A percentile compares a stretch with the other conserved stretches of the same genome.
Evolutionary conservation across 2,888 invertebrate genomes (phyloP).

Genomic region (Drosophila testacea): DNA sequence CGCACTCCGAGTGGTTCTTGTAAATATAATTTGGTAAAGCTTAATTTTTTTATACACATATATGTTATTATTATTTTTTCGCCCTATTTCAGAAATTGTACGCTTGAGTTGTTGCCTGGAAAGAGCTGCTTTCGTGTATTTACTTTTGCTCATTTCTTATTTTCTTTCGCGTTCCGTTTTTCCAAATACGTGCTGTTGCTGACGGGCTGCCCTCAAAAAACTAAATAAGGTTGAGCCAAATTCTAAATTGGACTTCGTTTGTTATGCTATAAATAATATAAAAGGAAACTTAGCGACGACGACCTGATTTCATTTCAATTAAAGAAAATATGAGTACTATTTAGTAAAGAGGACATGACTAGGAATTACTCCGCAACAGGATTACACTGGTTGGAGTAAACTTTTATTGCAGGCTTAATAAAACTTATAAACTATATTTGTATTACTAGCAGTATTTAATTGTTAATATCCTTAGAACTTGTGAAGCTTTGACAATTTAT

Average conservation of each 20-base stretch:
- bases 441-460: too few species aligned
- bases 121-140: constrained; percentile 53
- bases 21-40: constrained; percentile 8
- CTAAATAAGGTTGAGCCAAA: constrained; percentile 55
- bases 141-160: constrained; percentile 64
- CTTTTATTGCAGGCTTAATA: too few species aligned
- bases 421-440: too few species aligned
- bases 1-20: constrained; percentile 6
- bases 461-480: too few species aligned
- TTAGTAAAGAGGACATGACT: too few species aligned
- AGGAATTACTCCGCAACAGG: too few species aligned
- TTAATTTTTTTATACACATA: too few species aligned
- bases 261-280: constrained; percentile 24
- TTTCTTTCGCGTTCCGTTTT: constrained; percentile 49
- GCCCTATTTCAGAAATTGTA: constrained; percentile 56
- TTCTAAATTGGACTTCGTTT: constrained; percentile 67
- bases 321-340: too few species aligned
- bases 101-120: constrained; percentile 43
- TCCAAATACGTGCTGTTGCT: constrained; percentile 36
- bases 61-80: constrained; percentile 39
- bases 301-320: constrained; percentile 29
- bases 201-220: constrained; percentile 36
- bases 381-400: too few species aligned
- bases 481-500: too few species aligned
- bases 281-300: neutral